A percentile compares a stretch with the other conserved stretches of the same genome.
Conservation (phyloP, 2,797 vertebrate species). For the Microtus agrestis region DNA sequence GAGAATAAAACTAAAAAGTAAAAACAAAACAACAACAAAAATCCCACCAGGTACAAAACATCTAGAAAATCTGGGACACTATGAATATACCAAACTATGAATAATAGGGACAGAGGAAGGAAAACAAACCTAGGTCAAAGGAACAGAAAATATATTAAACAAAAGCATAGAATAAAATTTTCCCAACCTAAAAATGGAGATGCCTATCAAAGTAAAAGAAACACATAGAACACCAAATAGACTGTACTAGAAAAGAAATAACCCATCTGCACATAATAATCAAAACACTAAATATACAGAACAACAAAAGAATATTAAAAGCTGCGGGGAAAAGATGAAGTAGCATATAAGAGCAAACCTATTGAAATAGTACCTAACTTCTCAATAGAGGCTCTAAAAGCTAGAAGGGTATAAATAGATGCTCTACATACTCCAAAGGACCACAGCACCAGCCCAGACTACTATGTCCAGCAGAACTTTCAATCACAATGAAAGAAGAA, state of each 20-base stretch:
- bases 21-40: neutral
- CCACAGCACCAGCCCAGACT: neutral
- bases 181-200: neutral
- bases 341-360: neutral
- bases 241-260: neutral
- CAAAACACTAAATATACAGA: neutral
- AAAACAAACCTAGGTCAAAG: neutral
- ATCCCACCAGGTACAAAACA: neutral
- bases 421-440: neutral
- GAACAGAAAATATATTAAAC: neutral
- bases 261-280: too few relatives aligned
- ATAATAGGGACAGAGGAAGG: neutral
- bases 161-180: neutral
- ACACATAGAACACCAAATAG: too few relatives aligned
- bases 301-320: neutral
- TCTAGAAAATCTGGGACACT: neutral
- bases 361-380: neutral
- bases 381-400: neutral
- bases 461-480: neutral
- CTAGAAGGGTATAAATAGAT: neutral
- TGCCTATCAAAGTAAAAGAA: neutral
- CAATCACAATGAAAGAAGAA: neutral
- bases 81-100: neutral
- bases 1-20: neutral
- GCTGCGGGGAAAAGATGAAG: neutral